Percentiles rank a stretch among this genome's conserved stretches.
Evolutionary conservation across 2,113 vertebrate genomes (phyloP).

Genomic region (Gallinago paraguaiae): DNA sequence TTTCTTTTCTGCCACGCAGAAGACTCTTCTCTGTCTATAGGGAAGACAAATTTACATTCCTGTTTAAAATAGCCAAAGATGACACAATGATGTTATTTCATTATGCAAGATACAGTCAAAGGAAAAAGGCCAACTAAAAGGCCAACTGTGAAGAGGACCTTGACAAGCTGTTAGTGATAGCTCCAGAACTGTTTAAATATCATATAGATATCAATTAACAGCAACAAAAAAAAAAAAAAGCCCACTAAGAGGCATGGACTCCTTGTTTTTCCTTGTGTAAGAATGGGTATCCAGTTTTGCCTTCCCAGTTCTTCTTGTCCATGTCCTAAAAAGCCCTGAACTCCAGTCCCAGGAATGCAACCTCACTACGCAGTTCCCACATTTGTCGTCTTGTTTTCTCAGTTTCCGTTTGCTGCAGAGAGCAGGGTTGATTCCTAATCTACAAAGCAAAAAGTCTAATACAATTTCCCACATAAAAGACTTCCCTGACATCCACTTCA

Average conservation of each 20-base stretch:
- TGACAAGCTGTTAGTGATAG: neutral
- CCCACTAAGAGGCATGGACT: neutral
- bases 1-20: neutral
- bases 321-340: constrained; percentile 3
- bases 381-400: neutral
- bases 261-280: neutral
- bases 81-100: neutral
- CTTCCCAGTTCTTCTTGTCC: neutral
- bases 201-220: neutral
- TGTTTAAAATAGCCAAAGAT: neutral
- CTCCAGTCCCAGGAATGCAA: neutral
- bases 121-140: neutral
- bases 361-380: neutral
- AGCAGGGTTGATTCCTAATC: neutral
- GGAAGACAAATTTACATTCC: neutral
- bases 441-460: constrained; percentile 42
- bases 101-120: neutral
- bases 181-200: neutral
- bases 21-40: neutral
- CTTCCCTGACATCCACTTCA: neutral
- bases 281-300: neutral
- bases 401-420: neutral
- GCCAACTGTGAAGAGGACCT: neutral
- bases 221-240: neutral
- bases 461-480: constrained; percentile 47